Conservation (phyloP, 1,140 invertebrate genomes). For the Aethina tumida region DNA sequence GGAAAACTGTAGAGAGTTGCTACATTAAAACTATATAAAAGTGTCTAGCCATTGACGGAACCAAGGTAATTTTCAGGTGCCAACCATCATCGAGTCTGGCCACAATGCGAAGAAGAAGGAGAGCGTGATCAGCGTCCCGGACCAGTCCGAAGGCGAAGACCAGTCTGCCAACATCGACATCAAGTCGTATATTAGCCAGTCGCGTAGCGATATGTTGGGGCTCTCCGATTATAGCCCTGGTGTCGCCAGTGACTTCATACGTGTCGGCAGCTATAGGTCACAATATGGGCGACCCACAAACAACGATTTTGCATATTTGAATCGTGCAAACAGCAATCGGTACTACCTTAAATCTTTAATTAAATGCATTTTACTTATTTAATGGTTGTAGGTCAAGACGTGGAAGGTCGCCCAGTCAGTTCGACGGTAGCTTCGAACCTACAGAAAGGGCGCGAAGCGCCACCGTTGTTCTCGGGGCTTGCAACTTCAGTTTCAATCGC, state of each 20-base stretch:
- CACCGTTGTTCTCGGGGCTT: conserved; percentile 20
- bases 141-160: conserved; percentile 28
- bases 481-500: too few species aligned
- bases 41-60: conserved; percentile 4
- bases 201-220: conserved; percentile 49
- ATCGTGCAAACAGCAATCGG: conserved; percentile 46
- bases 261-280: conserved; percentile 42
- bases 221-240: conserved; percentile 28
- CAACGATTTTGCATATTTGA: conserved; percentile 37
- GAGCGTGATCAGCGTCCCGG: conserved; percentile 17
- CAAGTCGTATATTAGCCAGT: conserved; percentile 56
- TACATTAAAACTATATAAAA: neutral
- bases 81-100: conserved; percentile 50
- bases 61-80: conserved; percentile 38
- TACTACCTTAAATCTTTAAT: too few species aligned
- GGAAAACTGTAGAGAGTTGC: neutral
- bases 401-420: conserved; percentile 28
- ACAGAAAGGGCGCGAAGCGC: conserved; percentile 29
- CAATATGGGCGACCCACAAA: conserved; percentile 45
- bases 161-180: conserved; percentile 49
- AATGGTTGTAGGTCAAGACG: conserved; percentile 29
- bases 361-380: too few species aligned
- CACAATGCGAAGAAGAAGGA: conserved; percentile 22
- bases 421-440: conserved; percentile 20
- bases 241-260: conserved; percentile 27